Evolutionary conservation across 2,888 invertebrate species (phyloP).

Genomic region (Ophioninae sp.): DNA sequence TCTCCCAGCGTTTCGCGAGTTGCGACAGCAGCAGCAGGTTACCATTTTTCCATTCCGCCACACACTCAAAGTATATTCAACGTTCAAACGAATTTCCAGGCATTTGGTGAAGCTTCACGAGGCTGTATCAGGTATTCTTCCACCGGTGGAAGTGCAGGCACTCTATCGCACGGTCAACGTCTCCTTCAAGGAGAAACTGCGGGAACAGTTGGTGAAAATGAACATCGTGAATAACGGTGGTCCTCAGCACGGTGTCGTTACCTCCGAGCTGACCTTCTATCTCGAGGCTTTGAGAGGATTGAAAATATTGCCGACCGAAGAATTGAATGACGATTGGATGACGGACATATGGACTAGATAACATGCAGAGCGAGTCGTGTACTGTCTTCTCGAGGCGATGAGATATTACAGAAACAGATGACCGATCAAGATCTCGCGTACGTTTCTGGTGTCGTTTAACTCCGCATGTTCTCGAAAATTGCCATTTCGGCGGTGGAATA

Average conservation of each 20-base stretch:
- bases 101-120: slow-evolving; percentile 96
- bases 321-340: slow-evolving; percentile 89
- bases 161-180: slow-evolving; percentile 91
- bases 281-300: slow-evolving; percentile 92
- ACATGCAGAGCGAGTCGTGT: slow-evolving; percentile 81
- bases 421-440: slow-evolving; percentile 36
- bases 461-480: neutral
- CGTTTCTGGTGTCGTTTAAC: neutral
- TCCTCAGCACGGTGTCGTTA: slow-evolving; percentile 97
- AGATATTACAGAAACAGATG: slow-evolving; percentile 69
- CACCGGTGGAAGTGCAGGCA: slow-evolving; percentile 88
- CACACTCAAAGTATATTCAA: neutral
- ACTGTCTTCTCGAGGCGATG: slow-evolving; percentile 78
- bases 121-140: slow-evolving; percentile 93
- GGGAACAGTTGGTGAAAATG: slow-evolving; percentile 91
- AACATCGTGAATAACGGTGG: slow-evolving; percentile 98
- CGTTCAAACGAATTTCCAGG: slow-evolving; percentile 69
- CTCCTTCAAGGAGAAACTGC: slow-evolving; percentile 92
- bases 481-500: neutral
- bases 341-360: slow-evolving; percentile 92
- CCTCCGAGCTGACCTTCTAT: slow-evolving; percentile 95
- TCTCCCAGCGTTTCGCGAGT: neutral
- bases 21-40: too few relatives aligned
- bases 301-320: slow-evolving; percentile 88
- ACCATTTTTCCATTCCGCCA: neutral